Base-by-base conservation (phyloP, 2,888 invertebrate species). In the Graphium colonna region DNA sequence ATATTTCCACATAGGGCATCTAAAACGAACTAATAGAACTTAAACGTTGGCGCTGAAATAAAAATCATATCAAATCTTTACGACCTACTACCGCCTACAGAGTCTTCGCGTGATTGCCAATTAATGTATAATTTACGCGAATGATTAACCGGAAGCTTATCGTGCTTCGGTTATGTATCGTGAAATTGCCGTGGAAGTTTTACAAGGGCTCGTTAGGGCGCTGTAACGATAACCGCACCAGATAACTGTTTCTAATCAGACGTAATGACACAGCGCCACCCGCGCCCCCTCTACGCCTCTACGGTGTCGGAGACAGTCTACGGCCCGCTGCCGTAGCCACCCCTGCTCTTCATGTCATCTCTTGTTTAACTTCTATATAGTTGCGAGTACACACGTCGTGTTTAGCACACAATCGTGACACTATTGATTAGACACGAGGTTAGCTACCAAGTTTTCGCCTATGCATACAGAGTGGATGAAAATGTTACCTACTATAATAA, bases 171-270 rank as follows among this genome's bases (percentile, higher is more conserved):
- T 76, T 76, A 80, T 79, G 73, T 82, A 79, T 81, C 73, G 77
- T 75, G 71, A 74, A 79, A 82, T 78, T 77, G 73, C 71, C 71
- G 73, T 75, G 73, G 78, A 81, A 80, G 79, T 85, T 85, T 82
- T 82, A 82, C 83, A 83, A 79, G 82, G 78, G 75, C 78, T 83
- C 81, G 79, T 84, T 80, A 83, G 77, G 75, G 75, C 69, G 79
- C 68, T 73, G 80, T 82, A 77, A 83, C 79, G 82, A 86, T 83
- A 84, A 83, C 83, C 81, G 77, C 75, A 73, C 72, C 73, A 83
- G 83, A 87, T 88, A 84, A 86, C 85, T 79, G 82, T 80, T 86
- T 81, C 83, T 83, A 85, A 83, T 85, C 84, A 81, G 79, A 76
- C 75, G 74, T 82, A 82, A 85, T 82, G 80, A 79, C 75, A 72